Base-by-base conservation (phyloP, 2,797 vertebrate species). In the Xenopus petersii region DNA sequence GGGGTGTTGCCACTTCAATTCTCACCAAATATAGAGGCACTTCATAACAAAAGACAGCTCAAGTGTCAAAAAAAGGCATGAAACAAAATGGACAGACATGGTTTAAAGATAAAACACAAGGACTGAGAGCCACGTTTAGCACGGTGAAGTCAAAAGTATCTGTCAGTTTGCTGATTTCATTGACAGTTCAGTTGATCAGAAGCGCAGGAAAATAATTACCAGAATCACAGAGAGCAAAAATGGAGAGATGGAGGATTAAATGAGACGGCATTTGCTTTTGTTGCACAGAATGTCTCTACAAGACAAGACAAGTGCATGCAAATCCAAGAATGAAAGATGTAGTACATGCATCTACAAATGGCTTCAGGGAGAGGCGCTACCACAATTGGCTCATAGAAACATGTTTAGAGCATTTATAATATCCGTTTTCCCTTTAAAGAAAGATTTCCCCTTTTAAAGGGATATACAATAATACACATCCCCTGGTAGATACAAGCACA, bases 11-110 rank as follows among this genome's bases (percentile, higher is more conserved):
- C 81, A 84, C 62, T 73, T 79, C 55, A 80, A 36, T 75, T 74
- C 58, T 71, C 71, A 82, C 70, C 83, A 89, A 85, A 83, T 73
- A 13, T 77, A 87, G 89, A 88, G 79, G 84, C 83, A 80, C 13
- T 55, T 62, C 61, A 5, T 12, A 80, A 75, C 58, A 63, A 75
- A 60, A 75, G 47, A 46, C n/a, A 63, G 65, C 58, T 68, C 66
- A 75, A 75, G 42, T 62, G 79, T 68, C 59, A 16, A 1, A 83
- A 83, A 42, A 73, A 71, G 21, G 75, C 64, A 83, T 84, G 86
- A 83, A 87, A 89, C 88, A 92, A 79, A 83, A 77, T 2, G 71
- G 80, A 75, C 69, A 67, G 82, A 83, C 75, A 74, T 79, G 77
- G 59, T 66, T 42, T 7, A 81, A 81, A 82, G 75, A 60, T 33